A percentile compares a stretch with the other conserved stretches of the same genome.
phyloP scores from a whole-genome alignment of 2,113 vertebrate species.

The Festucalex cinctus region DNA sequence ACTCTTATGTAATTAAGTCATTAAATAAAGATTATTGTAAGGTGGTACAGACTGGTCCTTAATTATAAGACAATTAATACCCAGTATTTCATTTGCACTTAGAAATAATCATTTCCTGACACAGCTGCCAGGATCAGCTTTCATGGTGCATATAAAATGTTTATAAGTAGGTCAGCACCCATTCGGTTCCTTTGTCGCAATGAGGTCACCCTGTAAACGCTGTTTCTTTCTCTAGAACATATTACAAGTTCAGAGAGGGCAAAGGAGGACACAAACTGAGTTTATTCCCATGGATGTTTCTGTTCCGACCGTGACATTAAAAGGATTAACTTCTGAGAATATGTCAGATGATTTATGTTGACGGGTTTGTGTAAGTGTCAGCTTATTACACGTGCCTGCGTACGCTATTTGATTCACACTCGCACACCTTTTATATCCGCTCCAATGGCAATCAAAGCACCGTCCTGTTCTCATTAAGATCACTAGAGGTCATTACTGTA shows the following conservation, averaged over 20 bases:
- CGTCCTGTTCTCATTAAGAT: slow-evolving; percentile 18
- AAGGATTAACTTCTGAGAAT: slow-evolving; percentile 31
- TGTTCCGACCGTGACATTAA: slow-evolving; percentile 40
- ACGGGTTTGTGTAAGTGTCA: slow-evolving; percentile 23
- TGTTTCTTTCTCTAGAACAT: not conserved
- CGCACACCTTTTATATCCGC: slow-evolving; percentile 9
- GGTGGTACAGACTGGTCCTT: not conserved
- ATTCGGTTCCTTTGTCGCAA: not conserved
- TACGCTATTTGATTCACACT: slow-evolving; percentile 23
- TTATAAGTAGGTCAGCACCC: slow-evolving; percentile 2
- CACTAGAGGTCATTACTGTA: slow-evolving; percentile 62
- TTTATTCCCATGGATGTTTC: slow-evolving; percentile 6
- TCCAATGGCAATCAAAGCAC: not conserved
- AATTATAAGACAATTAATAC: slow-evolving; percentile 30
- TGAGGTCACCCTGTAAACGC: not conserved
- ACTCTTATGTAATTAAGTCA: too few species aligned
- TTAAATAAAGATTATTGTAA: not conserved
- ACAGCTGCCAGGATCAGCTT: not conserved
- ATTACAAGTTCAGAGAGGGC: not conserved
- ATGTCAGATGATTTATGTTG: slow-evolving; percentile 10
- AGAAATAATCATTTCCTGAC: not conserved
- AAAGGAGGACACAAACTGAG: not conserved
- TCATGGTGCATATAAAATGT: not conserved
- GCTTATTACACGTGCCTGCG: slow-evolving; percentile 3
- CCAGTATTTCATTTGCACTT: not conserved